Evolutionary conservation across 2,888 invertebrate genomes (phyloP), one percentile per base, ranked within the genome.

Genomic region (Crioceris asparagi): DNA sequence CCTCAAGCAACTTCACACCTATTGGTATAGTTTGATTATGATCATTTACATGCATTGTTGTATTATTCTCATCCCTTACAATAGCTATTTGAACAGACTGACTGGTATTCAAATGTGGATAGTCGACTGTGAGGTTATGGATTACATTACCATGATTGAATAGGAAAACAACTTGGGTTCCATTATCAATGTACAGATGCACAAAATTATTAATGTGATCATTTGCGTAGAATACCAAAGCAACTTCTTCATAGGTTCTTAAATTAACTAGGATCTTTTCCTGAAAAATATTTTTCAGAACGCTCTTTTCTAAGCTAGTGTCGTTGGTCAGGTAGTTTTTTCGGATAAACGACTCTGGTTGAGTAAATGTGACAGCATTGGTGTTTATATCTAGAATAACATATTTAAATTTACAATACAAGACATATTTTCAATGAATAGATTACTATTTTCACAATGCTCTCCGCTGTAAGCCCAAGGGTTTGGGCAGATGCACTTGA

Each of bases 151-250:
- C 82, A 46, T 82, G 74, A 60, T 92, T 92, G 62, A 87, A 91
- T 3, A 87, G 67, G 55, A 87, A 88, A 29, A 87, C 79, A 16
- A 91, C 81, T 65, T 79, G 75, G 6, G 79, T 79, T 10, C 83
- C 82, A 43, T 80, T 79, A 46, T 81, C 77, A 43, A 91, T 78
- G 62, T 85, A 87, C 17, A 92, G 65, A 62, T 92, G 92, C 34
- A 91, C 79, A 61, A 93, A 93, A 63, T 94, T 94, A 59, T 92
- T 92, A 40, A 87, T 69, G 61, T 92, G 83, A 62, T 94, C 93
- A 57, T 92, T 88, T 19, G 90, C 87, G 57, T 93, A 93, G 5
- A 93, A 67, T 12, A 93, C 79, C 50, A 93, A 64, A 0, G 88
- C 80, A 47, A 83, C 76, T 25, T 74, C 71, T 52, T 85, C 85